Conservation (phyloP, 2,888 invertebrate species). For the Cremastinae sp. region DNA sequence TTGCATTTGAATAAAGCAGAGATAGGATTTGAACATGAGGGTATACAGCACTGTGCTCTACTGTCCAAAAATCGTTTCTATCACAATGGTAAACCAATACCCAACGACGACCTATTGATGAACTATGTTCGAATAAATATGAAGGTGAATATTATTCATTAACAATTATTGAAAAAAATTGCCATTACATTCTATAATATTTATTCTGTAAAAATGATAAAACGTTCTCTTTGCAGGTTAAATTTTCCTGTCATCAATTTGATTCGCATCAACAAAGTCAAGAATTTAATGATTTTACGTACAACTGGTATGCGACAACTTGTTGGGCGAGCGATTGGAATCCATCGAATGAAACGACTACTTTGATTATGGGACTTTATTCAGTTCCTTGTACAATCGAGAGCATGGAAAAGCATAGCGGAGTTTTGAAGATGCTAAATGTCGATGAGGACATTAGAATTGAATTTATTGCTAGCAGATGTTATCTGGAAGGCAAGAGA, state of each 20-base stretch:
- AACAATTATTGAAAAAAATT: not conserved
- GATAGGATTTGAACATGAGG: constrained; percentile 59
- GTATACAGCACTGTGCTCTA: constrained; percentile 51
- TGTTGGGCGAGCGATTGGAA: constrained; percentile 58
- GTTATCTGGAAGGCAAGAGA: constrained; percentile 66
- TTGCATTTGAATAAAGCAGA: constrained; percentile 51
- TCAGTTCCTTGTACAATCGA: constrained; percentile 58
- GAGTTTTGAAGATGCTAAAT: constrained; percentile 57
- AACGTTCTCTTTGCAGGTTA: constrained; percentile 58
- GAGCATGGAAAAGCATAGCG: constrained; percentile 63
- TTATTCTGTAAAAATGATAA: not conserved
- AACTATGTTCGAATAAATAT: constrained; percentile 57
- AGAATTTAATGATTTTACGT: constrained; percentile 12
- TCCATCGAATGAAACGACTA: constrained; percentile 40
- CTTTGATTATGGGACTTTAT: constrained; percentile 55
- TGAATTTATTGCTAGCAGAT: constrained; percentile 67
- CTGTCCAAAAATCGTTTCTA: constrained; percentile 61
- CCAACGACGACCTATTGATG: constrained; percentile 38
- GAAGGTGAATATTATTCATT: constrained; percentile 47
- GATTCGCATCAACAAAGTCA: constrained; percentile 33
- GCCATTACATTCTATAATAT: not conserved
- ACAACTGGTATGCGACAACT: constrained; percentile 63
- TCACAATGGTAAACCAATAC: constrained; percentile 60
- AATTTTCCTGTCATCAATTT: constrained; percentile 67
- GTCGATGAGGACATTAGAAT: constrained; percentile 52